Conservation (phyloP, 2,888 invertebrate genomes). For the Iphiclides podalirius region DNA sequence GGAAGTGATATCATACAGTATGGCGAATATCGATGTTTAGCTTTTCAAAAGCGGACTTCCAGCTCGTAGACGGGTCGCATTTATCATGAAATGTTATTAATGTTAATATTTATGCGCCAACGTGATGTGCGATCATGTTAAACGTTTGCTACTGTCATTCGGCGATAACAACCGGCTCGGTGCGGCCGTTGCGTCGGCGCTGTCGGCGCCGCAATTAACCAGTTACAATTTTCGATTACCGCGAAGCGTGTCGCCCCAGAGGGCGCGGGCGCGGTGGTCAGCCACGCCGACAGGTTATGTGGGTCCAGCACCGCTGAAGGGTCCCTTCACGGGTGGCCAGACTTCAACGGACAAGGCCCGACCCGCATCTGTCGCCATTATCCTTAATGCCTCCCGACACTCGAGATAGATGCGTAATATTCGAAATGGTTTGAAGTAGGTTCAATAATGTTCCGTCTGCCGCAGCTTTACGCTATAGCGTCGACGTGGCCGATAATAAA, state of each 20-base stretch:
- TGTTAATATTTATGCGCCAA: background rate
- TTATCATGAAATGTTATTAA: background rate
- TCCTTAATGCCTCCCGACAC: slow-evolving; percentile 34
- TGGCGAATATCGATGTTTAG: background rate
- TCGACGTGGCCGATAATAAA: slow-evolving; percentile 14
- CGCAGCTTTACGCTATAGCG: slow-evolving; percentile 2
- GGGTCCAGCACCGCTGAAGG: slow-evolving; percentile 44
- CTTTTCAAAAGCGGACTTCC: background rate
- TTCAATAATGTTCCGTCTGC: slow-evolving; percentile 1
- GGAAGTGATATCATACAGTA: no score
- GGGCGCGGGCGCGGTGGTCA: slow-evolving; percentile 30
- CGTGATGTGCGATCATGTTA: background rate
- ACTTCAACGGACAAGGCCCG: slow-evolving; percentile 31
- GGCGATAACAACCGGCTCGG: slow-evolving; percentile 35
- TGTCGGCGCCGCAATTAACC: slow-evolving; percentile 49
- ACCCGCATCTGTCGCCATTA: slow-evolving; percentile 37
- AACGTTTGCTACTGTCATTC: slow-evolving; percentile 31
- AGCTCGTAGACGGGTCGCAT: background rate
- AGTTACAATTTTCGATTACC: slow-evolving; percentile 69
- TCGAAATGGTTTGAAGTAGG: slow-evolving; percentile 3
- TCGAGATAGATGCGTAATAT: slow-evolving; percentile 17
- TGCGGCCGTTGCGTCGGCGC: slow-evolving; percentile 33
- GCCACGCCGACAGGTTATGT: slow-evolving; percentile 57
- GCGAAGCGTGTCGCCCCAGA: slow-evolving; percentile 46
- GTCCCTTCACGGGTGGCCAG: slow-evolving; percentile 53